phyloP scores from a whole-genome alignment of 2,797 vertebrate species.

The Oreonectes daqikongensis region DNA sequence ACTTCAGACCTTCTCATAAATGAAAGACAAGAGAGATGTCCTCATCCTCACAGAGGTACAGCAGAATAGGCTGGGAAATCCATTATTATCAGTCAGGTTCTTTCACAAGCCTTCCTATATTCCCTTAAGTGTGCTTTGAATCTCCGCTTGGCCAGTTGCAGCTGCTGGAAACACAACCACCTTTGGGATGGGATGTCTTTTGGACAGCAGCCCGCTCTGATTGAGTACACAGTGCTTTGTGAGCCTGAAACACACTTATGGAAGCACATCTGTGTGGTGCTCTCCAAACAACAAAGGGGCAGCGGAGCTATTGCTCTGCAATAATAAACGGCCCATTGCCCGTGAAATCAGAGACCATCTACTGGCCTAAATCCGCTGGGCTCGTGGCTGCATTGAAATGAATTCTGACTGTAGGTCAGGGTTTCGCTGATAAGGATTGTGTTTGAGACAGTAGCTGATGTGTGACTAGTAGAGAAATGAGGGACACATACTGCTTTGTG shows the following conservation, averaged over 20 bases:
- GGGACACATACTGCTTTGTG: constrained; percentile 18
- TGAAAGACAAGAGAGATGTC: constrained; percentile 36
- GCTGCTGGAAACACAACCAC: constrained; percentile 24
- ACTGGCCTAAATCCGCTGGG: not conserved
- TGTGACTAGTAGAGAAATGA: constrained; percentile 29
- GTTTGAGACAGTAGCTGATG: constrained; percentile 35
- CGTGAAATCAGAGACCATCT: constrained; percentile 13
- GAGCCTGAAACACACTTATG: constrained; percentile 33
- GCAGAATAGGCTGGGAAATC: constrained; percentile 48
- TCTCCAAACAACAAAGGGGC: constrained; percentile 10
- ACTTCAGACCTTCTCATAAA: constrained; percentile 40
- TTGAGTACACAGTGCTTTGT: constrained; percentile 30
- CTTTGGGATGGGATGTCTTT: constrained; percentile 24
- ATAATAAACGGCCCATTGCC: not conserved
- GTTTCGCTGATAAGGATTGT: constrained; percentile 39
- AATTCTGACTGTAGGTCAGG: constrained; percentile 26
- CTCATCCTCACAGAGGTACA: constrained; percentile 9
- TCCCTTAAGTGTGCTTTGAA: constrained; percentile 29
- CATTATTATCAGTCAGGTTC: constrained; percentile 36
- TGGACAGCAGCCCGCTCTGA: constrained; percentile 40
- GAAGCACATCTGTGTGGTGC: constrained; percentile 21
- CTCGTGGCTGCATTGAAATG: not conserved
- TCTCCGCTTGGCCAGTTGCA: constrained; percentile 31
- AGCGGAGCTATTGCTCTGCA: constrained; percentile 14
- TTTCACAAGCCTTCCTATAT: constrained; percentile 38